Conservation (phyloP, 2,797 vertebrate species). For the Crypturellus tataupa region DNA sequence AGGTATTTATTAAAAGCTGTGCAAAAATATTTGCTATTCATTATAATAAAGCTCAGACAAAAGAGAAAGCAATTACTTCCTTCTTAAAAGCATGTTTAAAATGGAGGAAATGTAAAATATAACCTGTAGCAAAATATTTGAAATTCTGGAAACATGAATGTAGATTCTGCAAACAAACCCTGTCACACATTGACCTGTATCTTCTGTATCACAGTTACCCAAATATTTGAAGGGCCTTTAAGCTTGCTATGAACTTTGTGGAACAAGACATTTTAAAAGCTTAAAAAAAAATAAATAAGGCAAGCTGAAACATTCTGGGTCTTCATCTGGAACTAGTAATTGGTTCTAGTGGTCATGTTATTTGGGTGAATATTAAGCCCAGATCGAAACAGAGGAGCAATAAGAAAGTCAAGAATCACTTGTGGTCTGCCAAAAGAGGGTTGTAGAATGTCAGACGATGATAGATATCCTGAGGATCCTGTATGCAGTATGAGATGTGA, state of each 20-base stretch:
- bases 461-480: background rate
- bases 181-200: background rate
- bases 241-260: background rate
- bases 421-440: background rate
- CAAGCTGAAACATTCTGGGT: background rate
- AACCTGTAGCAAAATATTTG: background rate
- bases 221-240: constrained; percentile 35
- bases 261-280: background rate
- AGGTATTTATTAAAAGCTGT: background rate
- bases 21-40: background rate
- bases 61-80: background rate
- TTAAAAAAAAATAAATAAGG: background rate
- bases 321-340: background rate
- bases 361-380: background rate
- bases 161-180: background rate
- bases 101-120: background rate
- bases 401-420: background rate
- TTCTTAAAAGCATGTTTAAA: background rate
- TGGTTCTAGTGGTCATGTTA: background rate
- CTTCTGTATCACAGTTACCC: background rate
- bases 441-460: background rate
- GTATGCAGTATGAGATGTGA: background rate
- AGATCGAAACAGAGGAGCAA: background rate
- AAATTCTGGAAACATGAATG: background rate
- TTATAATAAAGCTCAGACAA: background rate